Evolutionary conservation across 2,888 invertebrate genomes (phyloP).

Genomic region (Lepidochrysops patricia): DNA sequence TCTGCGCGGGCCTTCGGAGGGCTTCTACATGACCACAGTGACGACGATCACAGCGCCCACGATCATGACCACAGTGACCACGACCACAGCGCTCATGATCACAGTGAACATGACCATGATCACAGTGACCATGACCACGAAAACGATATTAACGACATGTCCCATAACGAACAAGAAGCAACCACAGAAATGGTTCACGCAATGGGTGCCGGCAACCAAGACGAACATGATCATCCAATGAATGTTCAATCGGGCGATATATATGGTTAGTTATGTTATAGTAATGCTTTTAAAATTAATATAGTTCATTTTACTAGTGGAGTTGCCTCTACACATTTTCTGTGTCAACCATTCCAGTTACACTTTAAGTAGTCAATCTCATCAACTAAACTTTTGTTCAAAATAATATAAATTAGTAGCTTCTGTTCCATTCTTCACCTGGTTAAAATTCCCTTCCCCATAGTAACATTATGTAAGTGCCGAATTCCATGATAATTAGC

Average conservation of each 20-base stretch:
- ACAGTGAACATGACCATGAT: conserved; percentile 27
- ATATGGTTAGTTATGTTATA: conserved; percentile 64
- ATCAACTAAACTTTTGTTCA: neutral
- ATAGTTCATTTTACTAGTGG: too few species aligned
- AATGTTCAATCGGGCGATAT: conserved; percentile 61
- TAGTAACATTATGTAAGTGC: too few species aligned
- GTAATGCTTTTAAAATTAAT: neutral
- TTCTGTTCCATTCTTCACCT: too few species aligned
- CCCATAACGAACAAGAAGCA: conserved; percentile 22
- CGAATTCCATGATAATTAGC: too few species aligned
- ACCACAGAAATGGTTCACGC: conserved; percentile 21
- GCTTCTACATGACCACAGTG: conserved; percentile 42
- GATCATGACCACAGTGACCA: conserved; percentile 25
- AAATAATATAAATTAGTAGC: neutral
- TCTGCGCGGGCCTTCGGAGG: conserved; percentile 76
- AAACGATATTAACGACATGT: conserved; percentile 19
- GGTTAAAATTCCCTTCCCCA: too few species aligned
- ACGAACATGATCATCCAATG: conserved; percentile 32
- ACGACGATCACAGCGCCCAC: conserved; percentile 26
- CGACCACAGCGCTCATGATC: conserved; percentile 29
- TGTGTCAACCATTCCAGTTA: neutral
- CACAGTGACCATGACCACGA: conserved; percentile 23
- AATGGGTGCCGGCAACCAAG: conserved; percentile 37
- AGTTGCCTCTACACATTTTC: too few species aligned
- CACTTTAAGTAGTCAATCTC: neutral